Conservation (phyloP, 2,113 vertebrate species). For the Acrocephalus arundinaceus region DNA sequence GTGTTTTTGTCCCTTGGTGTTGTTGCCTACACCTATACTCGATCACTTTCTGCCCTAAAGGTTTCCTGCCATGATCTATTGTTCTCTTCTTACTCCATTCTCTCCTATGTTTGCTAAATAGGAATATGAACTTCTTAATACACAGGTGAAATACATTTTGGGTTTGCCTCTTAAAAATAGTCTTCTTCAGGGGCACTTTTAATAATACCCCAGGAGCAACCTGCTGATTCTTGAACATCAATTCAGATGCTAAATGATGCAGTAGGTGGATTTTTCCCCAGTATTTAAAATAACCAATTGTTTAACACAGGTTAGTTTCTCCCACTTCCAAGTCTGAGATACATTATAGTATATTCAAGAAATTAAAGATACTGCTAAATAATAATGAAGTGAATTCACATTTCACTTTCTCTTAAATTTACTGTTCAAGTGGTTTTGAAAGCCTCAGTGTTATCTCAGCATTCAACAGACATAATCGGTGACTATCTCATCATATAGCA, state of each 20-base stretch:
- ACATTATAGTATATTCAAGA: background rate
- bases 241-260: slow-evolving; percentile 22
- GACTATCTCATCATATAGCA: background rate
- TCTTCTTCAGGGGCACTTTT: background rate
- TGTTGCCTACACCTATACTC: background rate
- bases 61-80: background rate
- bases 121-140: background rate
- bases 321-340: slow-evolving; percentile 8
- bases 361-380: background rate
- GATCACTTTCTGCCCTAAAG: background rate
- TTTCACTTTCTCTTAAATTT: background rate
- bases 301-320: slow-evolving; percentile 9
- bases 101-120: background rate
- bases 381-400: background rate
- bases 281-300: slow-evolving; percentile 32
- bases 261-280: background rate
- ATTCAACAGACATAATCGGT: background rate
- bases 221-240: background rate
- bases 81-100: background rate
- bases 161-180: background rate
- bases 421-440: background rate
- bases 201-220: background rate
- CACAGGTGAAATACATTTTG: background rate
- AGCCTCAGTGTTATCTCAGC: background rate
- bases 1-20: background rate